These are phyloP conservation scores for Sebastes itinus DNA, from an alignment of 2,797 vertebrate genomes.

Conservation along the genomic window DNA sequence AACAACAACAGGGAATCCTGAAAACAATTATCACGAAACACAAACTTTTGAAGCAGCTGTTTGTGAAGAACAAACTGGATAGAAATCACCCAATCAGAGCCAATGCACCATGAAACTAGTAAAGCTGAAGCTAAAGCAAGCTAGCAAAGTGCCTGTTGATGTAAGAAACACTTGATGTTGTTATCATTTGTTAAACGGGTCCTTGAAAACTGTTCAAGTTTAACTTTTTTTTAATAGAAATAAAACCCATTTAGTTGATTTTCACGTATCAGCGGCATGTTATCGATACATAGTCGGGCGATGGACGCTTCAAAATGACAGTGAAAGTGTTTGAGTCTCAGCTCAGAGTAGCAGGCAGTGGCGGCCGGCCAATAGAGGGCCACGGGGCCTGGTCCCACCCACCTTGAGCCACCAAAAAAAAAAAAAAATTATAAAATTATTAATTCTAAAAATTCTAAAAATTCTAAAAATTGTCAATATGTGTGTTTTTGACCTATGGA, in stretches of 20 bases:
- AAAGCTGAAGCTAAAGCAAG: neutral
- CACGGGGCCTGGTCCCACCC: too few relatives aligned
- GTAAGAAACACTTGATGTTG: slow-evolving; percentile 5
- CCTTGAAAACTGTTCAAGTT: neutral
- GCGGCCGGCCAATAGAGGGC: too few relatives aligned
- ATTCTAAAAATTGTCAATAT: too few relatives aligned
- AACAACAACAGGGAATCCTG: neutral
- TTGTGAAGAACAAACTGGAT: neutral
- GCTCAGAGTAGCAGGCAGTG: too few relatives aligned
- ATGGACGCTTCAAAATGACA: too few relatives aligned
- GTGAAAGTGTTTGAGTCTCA: too few relatives aligned
- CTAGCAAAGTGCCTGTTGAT: neutral
- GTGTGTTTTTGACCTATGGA: too few relatives aligned
- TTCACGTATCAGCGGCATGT: neutral
- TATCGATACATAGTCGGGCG: too few relatives aligned
- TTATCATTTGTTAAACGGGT: neutral
- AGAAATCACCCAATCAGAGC: neutral
- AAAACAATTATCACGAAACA: neutral
- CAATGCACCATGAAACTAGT: neutral
- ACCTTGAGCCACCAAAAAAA: too few relatives aligned
- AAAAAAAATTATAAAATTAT: too few relatives aligned
- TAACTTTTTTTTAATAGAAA: neutral
- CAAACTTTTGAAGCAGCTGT: neutral
- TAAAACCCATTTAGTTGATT: neutral
- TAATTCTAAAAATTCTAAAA: too few relatives aligned